These are phyloP conservation scores for Tadarida brasiliensis DNA, from an alignment of 2,797 vertebrate species.

Conservation along the genomic window DNA sequence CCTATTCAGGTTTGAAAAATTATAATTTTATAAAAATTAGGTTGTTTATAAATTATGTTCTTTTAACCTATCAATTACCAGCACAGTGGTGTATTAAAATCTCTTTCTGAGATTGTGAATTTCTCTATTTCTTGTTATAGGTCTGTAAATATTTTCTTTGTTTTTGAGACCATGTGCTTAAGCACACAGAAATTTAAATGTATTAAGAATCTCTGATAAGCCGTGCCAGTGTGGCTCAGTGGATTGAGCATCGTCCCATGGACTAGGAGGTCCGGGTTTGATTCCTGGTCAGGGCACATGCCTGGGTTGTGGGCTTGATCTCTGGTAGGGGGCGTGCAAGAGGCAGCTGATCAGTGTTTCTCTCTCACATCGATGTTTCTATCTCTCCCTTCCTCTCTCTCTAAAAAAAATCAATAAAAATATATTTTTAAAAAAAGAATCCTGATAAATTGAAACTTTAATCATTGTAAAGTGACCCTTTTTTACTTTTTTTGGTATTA, in stretches of 20 bases:
- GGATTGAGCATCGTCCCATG: too few species aligned
- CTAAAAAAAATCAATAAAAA: too few species aligned
- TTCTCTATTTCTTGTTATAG: not conserved
- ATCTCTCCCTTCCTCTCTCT: too few species aligned
- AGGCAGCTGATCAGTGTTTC: too few species aligned
- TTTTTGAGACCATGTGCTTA: slow-evolving; percentile 3
- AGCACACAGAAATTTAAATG: slow-evolving; percentile 20
- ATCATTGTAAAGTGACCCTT: not conserved
- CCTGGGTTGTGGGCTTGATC: too few species aligned
- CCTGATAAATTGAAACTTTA: not conserved
- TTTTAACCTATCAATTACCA: not conserved
- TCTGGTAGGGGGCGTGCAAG: too few species aligned
- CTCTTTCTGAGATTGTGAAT: not conserved
- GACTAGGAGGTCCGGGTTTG: too few species aligned
- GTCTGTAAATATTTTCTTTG: not conserved
- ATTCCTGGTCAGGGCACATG: too few species aligned
- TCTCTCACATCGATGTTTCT: too few species aligned
- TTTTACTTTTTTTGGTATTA: not conserved
- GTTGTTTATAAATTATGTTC: not conserved
- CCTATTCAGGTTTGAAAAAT: not conserved
- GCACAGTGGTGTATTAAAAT: not conserved
- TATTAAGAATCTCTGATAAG: not conserved
- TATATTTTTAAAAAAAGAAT: not conserved
- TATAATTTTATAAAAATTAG: slow-evolving; percentile 30
- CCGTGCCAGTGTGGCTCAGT: too few species aligned